Base-by-base conservation (phyloP, 2,888 invertebrate species). In the Melieria picta region DNA sequence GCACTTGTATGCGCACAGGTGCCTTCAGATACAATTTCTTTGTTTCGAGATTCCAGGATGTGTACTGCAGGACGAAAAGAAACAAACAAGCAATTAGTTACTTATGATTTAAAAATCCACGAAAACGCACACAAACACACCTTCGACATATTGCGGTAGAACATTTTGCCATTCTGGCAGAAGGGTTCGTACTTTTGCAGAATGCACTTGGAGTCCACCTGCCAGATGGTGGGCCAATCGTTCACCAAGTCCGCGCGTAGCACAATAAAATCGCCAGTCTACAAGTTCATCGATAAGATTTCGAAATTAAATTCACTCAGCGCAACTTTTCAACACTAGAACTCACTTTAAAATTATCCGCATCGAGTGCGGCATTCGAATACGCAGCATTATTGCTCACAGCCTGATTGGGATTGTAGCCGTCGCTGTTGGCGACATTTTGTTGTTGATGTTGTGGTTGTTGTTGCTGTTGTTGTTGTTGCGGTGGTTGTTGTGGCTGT, bases 231-330 rank as follows among this genome's bases (percentile, higher is more conserved):
- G 7, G 96, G 96, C 90, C 92, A 93, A 85, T 95, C 93, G 84
- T 93, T 91, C 72, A 90, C 90, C 77, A 94, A 86, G 87, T 97
- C 96, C 65, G 91, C 90, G 87, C 94, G 94, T 82, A 95, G 90
- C 55, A 95, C 93, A 76, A 97, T 93, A 88, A 96, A 97, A 83
- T 95, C 94, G 58, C 96, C 96, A 75, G 93, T 91, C 96, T 96
- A 88, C 30, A 30, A 30, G 3, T 30, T 30, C 3, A 30, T 30
- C 30, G 30, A 30, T 30, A 2, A 68, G 89, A 90, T 81, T 77
- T 76, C 77, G 60, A 43, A 57, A 7, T 10, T 13, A 11, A 65
- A 57, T 57, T 30, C 30, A 30, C 30, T 30, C 30, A 3, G 30
- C 30, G 30, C 30, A 30, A 30, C 30, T 30, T 30, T 30, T 30